phyloP scores from a whole-genome alignment of 2,113 vertebrate genomes.

The Benitochromis conjunctus region DNA sequence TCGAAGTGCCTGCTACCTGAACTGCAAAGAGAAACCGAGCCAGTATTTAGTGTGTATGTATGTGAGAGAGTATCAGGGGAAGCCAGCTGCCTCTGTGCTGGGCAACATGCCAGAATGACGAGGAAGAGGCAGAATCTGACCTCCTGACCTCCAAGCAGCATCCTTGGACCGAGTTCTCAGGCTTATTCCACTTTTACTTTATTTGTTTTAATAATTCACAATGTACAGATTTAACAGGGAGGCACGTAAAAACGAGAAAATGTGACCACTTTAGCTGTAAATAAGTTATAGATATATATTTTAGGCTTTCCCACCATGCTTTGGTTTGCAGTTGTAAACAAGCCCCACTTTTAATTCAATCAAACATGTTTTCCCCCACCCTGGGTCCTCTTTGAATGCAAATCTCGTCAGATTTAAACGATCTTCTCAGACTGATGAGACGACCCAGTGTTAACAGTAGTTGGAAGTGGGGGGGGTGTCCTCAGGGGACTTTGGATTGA shows the following conservation, averaged over 20 bases:
- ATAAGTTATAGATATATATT: neutral
- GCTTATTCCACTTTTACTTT: neutral
- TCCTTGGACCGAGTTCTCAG: neutral
- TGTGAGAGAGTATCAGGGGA: neutral
- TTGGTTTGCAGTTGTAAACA: neutral
- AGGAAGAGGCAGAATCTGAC: constrained; percentile 20
- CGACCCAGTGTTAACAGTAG: neutral
- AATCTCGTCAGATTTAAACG: constrained; percentile 28
- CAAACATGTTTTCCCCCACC: neutral
- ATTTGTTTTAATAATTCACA: neutral
- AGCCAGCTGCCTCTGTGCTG: constrained; percentile 26
- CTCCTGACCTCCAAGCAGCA: constrained; percentile 5
- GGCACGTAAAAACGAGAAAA: fast-evolving
- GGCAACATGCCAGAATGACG: constrained; percentile 22
- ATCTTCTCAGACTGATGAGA: constrained; percentile 15
- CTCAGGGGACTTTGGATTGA: neutral
- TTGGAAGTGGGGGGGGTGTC: neutral
- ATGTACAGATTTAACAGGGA: neutral
- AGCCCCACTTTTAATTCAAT: neutral
- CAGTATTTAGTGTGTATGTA: neutral
- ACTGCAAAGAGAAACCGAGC: neutral
- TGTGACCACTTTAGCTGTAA: neutral
- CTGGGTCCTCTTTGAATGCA: constrained; percentile 31
- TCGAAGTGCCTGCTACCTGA: constrained; percentile 57
- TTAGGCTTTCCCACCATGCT: neutral